phyloP scores from a whole-genome alignment of 2,797 vertebrate species.

The Cacajao melanocephalus region DNA sequence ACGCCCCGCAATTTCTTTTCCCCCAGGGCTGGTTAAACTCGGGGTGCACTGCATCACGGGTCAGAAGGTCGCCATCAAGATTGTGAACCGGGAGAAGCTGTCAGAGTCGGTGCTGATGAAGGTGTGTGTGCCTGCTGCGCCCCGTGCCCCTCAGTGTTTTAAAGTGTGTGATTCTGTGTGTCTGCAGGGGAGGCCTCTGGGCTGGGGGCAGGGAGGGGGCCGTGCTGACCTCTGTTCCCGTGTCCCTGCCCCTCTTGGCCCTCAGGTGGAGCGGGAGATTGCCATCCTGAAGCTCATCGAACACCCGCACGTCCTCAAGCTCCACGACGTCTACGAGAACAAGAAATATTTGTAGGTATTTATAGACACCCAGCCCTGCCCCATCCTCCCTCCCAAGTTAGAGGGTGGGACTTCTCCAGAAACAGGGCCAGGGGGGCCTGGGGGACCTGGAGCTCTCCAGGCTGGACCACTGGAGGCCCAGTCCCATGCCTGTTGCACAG shows the following conservation, averaged over 20 bases:
- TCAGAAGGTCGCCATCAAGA: conserved; percentile 97
- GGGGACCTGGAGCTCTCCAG: background rate
- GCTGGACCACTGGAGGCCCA: background rate
- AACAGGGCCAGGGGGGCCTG: background rate
- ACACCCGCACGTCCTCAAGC: conserved; percentile 95
- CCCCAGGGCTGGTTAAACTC: conserved; percentile 93
- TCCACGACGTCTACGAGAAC: conserved; percentile 97
- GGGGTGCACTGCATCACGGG: conserved; percentile 94
- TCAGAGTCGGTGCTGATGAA: conserved; percentile 97
- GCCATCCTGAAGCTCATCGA: conserved; percentile 97
- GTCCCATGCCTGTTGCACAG: background rate
- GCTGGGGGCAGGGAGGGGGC: background rate
- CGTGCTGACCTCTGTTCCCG: background rate
- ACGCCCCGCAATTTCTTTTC: background rate
- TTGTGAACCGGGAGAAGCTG: conserved; percentile 96
- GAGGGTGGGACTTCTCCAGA: background rate
- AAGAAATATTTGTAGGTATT: conserved; percentile 98
- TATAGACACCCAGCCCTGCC: conserved; percentile 77
- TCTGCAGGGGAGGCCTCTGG: fast-evolving
- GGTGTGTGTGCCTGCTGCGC: conserved; percentile 78
- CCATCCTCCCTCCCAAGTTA: background rate
- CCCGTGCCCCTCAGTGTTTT: too few relatives aligned
- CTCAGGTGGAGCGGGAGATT: conserved; percentile 95
- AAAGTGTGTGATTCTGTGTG: too few relatives aligned
- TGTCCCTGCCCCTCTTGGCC: background rate